Base-by-base conservation (phyloP, 2,113 vertebrate genomes). In the Axis porcinus region DNA sequence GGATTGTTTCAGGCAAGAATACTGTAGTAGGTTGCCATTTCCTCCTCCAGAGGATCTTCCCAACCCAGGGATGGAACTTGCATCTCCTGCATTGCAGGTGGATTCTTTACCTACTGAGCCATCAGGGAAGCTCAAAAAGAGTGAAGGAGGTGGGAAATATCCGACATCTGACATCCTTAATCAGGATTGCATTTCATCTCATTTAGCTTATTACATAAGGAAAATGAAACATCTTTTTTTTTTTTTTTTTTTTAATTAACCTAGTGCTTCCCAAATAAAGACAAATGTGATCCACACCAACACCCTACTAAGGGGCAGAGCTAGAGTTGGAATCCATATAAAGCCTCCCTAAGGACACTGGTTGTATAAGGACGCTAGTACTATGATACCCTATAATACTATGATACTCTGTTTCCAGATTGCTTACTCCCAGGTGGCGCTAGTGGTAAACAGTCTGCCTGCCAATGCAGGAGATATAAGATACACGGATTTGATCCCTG, bases 141-240 rank as follows among this genome's bases (percentile, higher is more conserved):
- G 2, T n/a, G 79, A 33, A 78, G 9, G 43, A 94, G 9, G 60
- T 33, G 33, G 52, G 40, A 85, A 43, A 27, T 45, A 74, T 15
- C 5, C 50, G 85, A 74, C 47, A 54, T 54, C 25, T 54, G 85
- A 74, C 47, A 54, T 55, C 25, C 8, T 0, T 0, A 45, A 36
- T 76, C 52, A 85, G n/a, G 67, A 76, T 3, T 78, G 19, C 8
- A 50, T 67, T 82, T 92, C 47, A 47, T 88, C 11, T 92, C 64
- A 43, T 55, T 76, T 89, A 47, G n/a, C 60, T 28, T 21, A 64
- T 14, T 78, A 60, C 58, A 89, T 14, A 9, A 95, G 36, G 43
- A 94, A 92, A 95, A 76, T 2, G 60, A 86, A 86, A 86, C 30
- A 36, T 16, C 11, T 78, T 92, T 64, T 62, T 50, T 47, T 15